Conservation (phyloP, 23 tunicate genomes). For the Botrylloides violaceus region DNA sequence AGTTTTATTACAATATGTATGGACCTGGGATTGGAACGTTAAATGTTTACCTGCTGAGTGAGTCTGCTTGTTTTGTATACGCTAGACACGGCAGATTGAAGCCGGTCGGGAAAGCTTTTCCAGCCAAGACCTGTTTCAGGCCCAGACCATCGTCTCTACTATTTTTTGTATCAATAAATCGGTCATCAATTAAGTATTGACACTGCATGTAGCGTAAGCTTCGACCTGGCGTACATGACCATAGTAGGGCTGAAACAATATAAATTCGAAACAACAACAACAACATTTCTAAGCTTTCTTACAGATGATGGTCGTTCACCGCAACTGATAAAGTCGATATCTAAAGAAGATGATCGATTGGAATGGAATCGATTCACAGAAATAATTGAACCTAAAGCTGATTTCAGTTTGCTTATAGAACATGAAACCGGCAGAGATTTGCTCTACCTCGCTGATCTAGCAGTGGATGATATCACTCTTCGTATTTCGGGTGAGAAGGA, state of each 20-base stretch:
- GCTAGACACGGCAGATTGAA: too few relatives aligned
- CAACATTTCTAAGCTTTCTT: too few relatives aligned
- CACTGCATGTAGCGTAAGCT: too few relatives aligned
- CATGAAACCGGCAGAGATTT: constrained; percentile 26
- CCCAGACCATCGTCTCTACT: too few relatives aligned
- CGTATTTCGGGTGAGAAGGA: constrained; percentile 13
- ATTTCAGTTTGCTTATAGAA: constrained; percentile 51
- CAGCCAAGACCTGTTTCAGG: too few relatives aligned
- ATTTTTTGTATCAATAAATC: too few relatives aligned
- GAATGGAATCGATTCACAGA: constrained; percentile 22
- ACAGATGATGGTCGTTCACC: background rate
- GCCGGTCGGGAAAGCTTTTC: too few relatives aligned
- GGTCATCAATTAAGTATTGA: too few relatives aligned
- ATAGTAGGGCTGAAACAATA: too few relatives aligned
- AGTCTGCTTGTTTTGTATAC: background rate
- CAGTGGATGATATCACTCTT: constrained; percentile 58
- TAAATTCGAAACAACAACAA: too few relatives aligned
- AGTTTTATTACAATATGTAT: constrained; percentile 63
- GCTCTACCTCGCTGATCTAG: constrained; percentile 64
- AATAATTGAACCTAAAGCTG: constrained; percentile 8
- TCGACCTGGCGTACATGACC: too few relatives aligned
- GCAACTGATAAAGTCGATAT: background rate
- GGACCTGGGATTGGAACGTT: constrained; percentile 59
- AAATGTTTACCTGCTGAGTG: constrained; percentile 42
- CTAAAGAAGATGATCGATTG: constrained; percentile 31